These are phyloP conservation scores for Plutomurus gul DNA, from an alignment of 1,140 invertebrate genomes.

Conservation along the genomic window DNA sequence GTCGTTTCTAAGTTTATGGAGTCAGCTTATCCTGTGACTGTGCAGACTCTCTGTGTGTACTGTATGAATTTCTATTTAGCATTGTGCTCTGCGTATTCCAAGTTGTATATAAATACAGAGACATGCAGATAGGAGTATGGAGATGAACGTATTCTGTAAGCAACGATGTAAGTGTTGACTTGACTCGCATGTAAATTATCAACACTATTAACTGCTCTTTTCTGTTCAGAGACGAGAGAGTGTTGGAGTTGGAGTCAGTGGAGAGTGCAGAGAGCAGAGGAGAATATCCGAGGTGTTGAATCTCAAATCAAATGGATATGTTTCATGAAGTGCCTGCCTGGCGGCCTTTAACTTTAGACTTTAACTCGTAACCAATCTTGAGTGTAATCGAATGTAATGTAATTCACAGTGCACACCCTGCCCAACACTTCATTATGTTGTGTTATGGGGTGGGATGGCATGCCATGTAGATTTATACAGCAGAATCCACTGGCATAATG, in stretches of 20 bases:
- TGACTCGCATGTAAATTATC: slow-evolving; percentile 41
- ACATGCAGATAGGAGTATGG: too few relatives aligned
- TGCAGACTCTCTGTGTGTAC: background rate
- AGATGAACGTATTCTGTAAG: background rate
- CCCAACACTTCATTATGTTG: slow-evolving; percentile 35
- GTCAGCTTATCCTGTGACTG: background rate
- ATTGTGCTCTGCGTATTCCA: too few relatives aligned
- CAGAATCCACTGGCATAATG: background rate
- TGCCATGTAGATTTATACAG: background rate
- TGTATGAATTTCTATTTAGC: too few relatives aligned
- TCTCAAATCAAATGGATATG: slow-evolving; percentile 33
- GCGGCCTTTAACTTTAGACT: slow-evolving; percentile 19
- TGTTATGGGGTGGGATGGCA: slow-evolving; percentile 19
- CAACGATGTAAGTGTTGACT: slow-evolving; percentile 20
- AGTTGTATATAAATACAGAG: too few relatives aligned
- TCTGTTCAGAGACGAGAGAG: background rate
- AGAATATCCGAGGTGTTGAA: slow-evolving; percentile 9
- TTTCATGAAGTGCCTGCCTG: slow-evolving; percentile 21
- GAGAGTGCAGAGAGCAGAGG: background rate
- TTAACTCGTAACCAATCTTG: slow-evolving; percentile 27
- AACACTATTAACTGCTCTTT: slow-evolving; percentile 31
- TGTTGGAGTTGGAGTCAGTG: too few relatives aligned
- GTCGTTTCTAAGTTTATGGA: background rate
- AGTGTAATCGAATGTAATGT: slow-evolving; percentile 27
- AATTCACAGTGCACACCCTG: slow-evolving; percentile 2